phyloP scores from a whole-genome alignment of 2,888 invertebrate species.

The Aradus depressus region DNA sequence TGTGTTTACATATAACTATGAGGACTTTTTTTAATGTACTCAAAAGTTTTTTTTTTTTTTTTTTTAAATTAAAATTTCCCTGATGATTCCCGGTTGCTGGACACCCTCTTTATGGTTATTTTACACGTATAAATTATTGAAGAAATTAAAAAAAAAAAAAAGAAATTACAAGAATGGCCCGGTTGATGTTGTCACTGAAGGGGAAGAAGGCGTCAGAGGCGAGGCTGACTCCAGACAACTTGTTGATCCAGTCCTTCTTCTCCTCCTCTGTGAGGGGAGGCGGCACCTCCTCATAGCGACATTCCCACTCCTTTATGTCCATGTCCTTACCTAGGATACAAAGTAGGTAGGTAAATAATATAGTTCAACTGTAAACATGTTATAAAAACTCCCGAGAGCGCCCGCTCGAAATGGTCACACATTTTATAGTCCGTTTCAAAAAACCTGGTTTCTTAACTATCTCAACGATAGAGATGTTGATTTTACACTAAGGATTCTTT shows the following conservation, averaged over 20 bases:
- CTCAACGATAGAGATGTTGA: too few relatives aligned
- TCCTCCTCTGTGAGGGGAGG: slow-evolving; percentile 55
- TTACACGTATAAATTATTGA: too few relatives aligned
- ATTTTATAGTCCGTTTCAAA: neutral
- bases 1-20: too few relatives aligned
- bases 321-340: slow-evolving; percentile 57
- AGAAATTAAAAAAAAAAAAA: slow-evolving; percentile 1
- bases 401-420: neutral
- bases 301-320: slow-evolving; percentile 60
- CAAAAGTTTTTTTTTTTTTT: too few relatives aligned
- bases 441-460: neutral
- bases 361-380: neutral
- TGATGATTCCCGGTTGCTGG: too few relatives aligned
- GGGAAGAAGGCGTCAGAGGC: slow-evolving; percentile 98
- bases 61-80: too few relatives aligned
- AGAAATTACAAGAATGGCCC: slow-evolving; percentile 63
- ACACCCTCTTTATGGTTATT: too few relatives aligned
- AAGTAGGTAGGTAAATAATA: neutral
- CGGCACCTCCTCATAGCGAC: slow-evolving; percentile 64
- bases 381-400: too few relatives aligned
- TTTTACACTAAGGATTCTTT: too few relatives aligned
- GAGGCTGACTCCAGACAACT: slow-evolving; percentile 67
- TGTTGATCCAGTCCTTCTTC: slow-evolving; percentile 53
- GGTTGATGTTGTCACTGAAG: slow-evolving; percentile 92
- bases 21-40: too few relatives aligned